These are phyloP conservation scores for Sinopyrophorus schimmeli DNA, from an alignment of 2,888 invertebrate genomes.

Conservation along the genomic window DNA sequence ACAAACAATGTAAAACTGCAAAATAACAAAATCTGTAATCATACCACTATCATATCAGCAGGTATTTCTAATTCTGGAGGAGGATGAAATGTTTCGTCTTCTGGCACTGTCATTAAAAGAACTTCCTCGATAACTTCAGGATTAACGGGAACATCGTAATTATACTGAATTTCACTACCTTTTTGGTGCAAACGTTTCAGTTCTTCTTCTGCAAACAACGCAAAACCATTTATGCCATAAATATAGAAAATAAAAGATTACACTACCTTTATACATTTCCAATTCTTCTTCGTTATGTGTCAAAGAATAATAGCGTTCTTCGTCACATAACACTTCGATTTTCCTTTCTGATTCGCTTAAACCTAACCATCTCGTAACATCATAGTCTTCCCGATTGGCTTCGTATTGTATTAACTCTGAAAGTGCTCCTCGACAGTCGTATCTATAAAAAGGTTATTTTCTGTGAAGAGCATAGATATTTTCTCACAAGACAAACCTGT, in stretches of 20 bases:
- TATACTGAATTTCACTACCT: conserved; percentile 73
- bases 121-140: conserved; percentile 53
- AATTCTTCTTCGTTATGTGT: conserved; percentile 87
- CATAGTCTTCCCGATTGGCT: conserved; percentile 74
- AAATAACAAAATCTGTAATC: conserved; percentile 38
- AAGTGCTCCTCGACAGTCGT: conserved; percentile 92
- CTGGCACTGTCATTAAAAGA: conserved; percentile 58
- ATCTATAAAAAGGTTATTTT: conserved; percentile 61
- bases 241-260: too few species aligned
- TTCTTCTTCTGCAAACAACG: conserved; percentile 83
- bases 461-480: not conserved
- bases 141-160: conserved; percentile 66
- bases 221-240: too few species aligned
- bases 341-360: conserved; percentile 51
- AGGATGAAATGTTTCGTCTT: conserved; percentile 76
- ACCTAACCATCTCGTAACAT: conserved; percentile 57
- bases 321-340: conserved; percentile 90
- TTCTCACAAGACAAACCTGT: conserved; percentile 69
- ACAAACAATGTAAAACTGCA: not conserved
- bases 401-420: conserved; percentile 82
- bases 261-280: conserved; percentile 87
- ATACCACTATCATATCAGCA: conserved; percentile 70
- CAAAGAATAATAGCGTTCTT: conserved; percentile 90
- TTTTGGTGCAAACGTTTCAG: conserved; percentile 83
- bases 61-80: conserved; percentile 77